These are phyloP conservation scores for Leptobrachium ailaonicum DNA, from an alignment of 2,113 vertebrate genomes.

Conservation along the genomic window DNA sequence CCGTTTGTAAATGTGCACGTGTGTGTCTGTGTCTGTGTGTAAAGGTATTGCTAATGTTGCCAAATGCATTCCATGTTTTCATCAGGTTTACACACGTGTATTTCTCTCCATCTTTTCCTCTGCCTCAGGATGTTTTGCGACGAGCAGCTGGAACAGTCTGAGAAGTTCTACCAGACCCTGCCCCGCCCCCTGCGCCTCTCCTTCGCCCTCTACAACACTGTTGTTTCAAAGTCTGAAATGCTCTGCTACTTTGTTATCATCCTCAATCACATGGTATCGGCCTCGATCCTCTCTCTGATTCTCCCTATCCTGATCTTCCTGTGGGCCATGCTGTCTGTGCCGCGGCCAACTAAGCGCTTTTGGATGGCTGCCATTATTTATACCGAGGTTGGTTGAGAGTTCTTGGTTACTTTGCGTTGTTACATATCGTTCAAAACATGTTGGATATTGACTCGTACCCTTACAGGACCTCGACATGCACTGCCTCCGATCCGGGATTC, in stretches of 20 bases:
- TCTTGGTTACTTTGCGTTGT: too few species aligned
- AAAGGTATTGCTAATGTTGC: too few species aligned
- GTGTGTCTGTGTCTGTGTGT: too few species aligned
- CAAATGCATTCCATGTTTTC: too few species aligned
- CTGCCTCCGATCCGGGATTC: too few species aligned
- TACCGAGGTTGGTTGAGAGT: constrained; percentile 65
- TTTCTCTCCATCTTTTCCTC: background rate
- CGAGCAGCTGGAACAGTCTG: constrained; percentile 63
- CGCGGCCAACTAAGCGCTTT: constrained; percentile 72
- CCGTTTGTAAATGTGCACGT: too few species aligned
- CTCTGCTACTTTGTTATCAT: constrained; percentile 70
- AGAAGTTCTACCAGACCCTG: constrained; percentile 61
- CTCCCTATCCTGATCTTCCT: constrained; percentile 71
- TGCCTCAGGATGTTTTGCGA: constrained; percentile 62
- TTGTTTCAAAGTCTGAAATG: constrained; percentile 68
- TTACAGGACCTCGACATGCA: too few species aligned
- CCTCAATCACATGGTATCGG: constrained; percentile 70
- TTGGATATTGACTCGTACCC: too few species aligned
- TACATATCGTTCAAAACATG: too few species aligned
- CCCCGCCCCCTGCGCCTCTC: constrained; percentile 61
- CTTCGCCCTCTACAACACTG: constrained; percentile 64
- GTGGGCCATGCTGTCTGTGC: constrained; percentile 72
- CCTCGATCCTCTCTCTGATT: constrained; percentile 64
- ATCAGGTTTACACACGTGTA: too few species aligned
- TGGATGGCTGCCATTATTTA: constrained; percentile 76